phyloP scores from a whole-genome alignment of 2,888 invertebrate genomes.

The Limnephilus rhombicus region DNA sequence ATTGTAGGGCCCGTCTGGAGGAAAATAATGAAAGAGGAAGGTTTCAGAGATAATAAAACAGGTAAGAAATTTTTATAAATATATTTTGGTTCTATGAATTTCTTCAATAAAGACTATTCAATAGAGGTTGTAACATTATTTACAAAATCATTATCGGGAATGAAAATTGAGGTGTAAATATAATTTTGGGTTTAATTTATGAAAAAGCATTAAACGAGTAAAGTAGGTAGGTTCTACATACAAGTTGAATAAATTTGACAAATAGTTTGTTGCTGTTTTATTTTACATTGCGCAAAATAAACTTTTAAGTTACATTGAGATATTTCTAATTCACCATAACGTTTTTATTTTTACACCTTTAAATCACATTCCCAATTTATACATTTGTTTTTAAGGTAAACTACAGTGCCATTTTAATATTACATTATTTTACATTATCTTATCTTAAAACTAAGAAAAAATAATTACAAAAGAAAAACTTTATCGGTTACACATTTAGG shows the following conservation, averaged over 20 bases:
- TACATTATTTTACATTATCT: slow-evolving; percentile 56
- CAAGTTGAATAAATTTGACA: background rate
- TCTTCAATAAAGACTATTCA: slow-evolving; percentile 65
- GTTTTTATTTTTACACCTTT: background rate
- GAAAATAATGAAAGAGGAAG: slow-evolving; percentile 42
- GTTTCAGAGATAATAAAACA: slow-evolving; percentile 2
- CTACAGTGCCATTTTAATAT: slow-evolving; percentile 48
- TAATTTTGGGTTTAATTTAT: background rate
- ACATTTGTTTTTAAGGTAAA: slow-evolving; percentile 29
- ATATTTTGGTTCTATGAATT: slow-evolving; percentile 67
- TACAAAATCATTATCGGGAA: slow-evolving; percentile 55
- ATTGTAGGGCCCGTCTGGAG: no score
- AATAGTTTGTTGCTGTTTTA: background rate
- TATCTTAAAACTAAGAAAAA: slow-evolving; percentile 48
- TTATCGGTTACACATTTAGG: slow-evolving; percentile 48
- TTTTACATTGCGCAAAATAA: background rate
- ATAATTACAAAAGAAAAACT: slow-evolving; percentile 56
- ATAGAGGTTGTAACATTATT: slow-evolving; percentile 64
- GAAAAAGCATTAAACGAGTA: background rate
- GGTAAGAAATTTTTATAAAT: slow-evolving; percentile 64
- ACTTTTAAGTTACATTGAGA: background rate
- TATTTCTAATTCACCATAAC: background rate
- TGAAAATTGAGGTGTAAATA: slow-evolving; percentile 9
- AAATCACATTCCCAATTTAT: slow-evolving; percentile 28
- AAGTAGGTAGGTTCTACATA: background rate